A percentile compares a stretch with the other conserved stretches of the same genome.
phyloP scores from a whole-genome alignment of 1,140 invertebrate species.

The Caenorhabditis tropicalis region DNA sequence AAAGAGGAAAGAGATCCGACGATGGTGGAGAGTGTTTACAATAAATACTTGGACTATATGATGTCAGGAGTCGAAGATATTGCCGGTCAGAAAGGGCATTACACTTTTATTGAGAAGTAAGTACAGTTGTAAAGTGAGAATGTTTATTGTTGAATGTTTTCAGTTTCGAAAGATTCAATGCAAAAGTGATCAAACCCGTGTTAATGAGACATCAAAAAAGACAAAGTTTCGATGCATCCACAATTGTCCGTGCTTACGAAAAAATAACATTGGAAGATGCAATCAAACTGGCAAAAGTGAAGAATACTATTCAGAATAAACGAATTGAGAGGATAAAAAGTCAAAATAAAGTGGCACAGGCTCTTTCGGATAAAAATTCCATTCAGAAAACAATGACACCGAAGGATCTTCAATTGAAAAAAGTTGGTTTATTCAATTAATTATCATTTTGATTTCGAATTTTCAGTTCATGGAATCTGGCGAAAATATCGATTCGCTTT shows the following conservation, averaged over 20 bases:
- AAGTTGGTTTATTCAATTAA: not conserved
- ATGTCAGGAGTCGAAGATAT: constrained; percentile 59
- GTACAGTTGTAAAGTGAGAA: not conserved
- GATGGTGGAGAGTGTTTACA: constrained; percentile 56
- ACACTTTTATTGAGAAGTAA: constrained; percentile 53
- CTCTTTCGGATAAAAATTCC: not conserved
- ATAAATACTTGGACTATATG: constrained; percentile 57
- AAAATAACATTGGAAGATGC: constrained; percentile 58
- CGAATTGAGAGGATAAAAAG: not conserved
- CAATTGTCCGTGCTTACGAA: constrained; percentile 56
- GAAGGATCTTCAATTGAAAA: constrained; percentile 24
- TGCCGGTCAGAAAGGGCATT: constrained; percentile 55
- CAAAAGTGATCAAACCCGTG: constrained; percentile 53
- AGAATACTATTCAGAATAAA: constrained; percentile 37
- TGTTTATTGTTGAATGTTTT: not conserved
- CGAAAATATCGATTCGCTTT: constrained; percentile 50
- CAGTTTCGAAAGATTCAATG: constrained; percentile 58
- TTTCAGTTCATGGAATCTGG: constrained; percentile 50
- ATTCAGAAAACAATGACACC: constrained; percentile 47
- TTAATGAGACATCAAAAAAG: constrained; percentile 50
- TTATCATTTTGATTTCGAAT: no score
- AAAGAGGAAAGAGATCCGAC: constrained; percentile 49
- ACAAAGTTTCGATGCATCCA: constrained; percentile 53
- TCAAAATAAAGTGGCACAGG: not conserved
- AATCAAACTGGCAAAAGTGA: constrained; percentile 39